A percentile compares a stretch with the other conserved stretches of the same genome.
These are phyloP conservation scores for Stegodyphus dumicola DNA, from an alignment of 1,140 invertebrate genomes.

Conservation along the genomic window DNA sequence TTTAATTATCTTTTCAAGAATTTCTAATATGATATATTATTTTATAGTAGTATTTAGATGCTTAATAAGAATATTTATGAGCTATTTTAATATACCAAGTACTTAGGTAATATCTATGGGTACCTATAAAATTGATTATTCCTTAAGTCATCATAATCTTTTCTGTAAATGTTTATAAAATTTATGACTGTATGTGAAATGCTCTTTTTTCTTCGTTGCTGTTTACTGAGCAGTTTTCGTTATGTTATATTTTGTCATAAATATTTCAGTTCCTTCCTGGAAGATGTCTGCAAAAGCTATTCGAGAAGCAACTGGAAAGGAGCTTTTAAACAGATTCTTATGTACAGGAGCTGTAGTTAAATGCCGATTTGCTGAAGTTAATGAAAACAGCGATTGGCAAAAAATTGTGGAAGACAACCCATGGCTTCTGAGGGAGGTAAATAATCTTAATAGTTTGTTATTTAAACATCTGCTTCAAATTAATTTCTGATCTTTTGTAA, in stretches of 20 bases:
- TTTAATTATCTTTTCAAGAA: too few species aligned
- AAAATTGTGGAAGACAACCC: constrained; percentile 81
- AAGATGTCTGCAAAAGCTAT: constrained; percentile 98
- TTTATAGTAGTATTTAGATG: too few species aligned
- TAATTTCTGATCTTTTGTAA: too few species aligned
- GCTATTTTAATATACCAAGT: not conserved
- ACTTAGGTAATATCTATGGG: not conserved
- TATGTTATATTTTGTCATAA: not conserved
- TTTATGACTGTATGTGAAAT: not conserved
- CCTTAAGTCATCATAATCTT: not conserved
- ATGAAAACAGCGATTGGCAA: constrained; percentile 83
- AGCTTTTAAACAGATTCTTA: constrained; percentile 89
- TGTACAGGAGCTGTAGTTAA: constrained; percentile 75
- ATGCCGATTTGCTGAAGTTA: constrained; percentile 85
- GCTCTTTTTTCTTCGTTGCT: not conserved
- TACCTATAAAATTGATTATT: not conserved
- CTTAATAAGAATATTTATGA: too few species aligned
- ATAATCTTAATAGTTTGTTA: not conserved
- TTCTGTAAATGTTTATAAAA: not conserved
- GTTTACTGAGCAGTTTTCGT: not conserved
- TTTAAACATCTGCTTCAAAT: too few species aligned
- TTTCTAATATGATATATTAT: too few species aligned
- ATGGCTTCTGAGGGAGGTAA: constrained; percentile 85
- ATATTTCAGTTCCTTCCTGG: not conserved
- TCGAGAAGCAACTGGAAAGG: constrained; percentile 94